Percentiles rank a stretch among this genome's conserved stretches.
phyloP scores from a whole-genome alignment of 2,797 vertebrate genomes.

The Synaphobranchus kaupii region DNA sequence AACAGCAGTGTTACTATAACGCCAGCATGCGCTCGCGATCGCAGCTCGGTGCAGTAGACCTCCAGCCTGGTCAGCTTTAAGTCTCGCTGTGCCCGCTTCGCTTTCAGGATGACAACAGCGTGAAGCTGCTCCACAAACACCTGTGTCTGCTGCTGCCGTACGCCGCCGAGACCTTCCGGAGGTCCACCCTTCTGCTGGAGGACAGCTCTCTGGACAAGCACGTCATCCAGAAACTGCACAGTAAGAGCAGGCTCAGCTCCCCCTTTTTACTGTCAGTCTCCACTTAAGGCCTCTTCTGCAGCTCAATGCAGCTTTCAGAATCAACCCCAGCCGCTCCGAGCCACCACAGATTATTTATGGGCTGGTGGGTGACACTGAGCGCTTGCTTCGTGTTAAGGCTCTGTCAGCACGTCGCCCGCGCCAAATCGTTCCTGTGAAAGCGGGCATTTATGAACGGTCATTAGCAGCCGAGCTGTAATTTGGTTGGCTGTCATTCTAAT shows the following conservation, averaged over 20 bases:
- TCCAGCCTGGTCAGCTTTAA: not conserved
- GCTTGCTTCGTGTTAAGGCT: not conserved
- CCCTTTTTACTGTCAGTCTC: not conserved
- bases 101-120: slow-evolving; percentile 71
- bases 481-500: not conserved
- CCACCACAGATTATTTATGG: not conserved
- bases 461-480: not conserved
- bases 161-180: slow-evolving; percentile 75
- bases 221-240: slow-evolving; percentile 75
- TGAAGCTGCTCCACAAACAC: slow-evolving; percentile 74
- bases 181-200: slow-evolving; percentile 72
- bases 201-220: slow-evolving; percentile 73
- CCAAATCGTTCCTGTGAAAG: not conserved
- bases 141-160: slow-evolving; percentile 76
- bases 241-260: slow-evolving; percentile 58
- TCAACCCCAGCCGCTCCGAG: not conserved
- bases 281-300: not conserved
- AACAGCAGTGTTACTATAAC: not conserved
- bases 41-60: not conserved
- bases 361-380: not conserved
- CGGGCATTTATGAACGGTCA: not conserved
- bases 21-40: not conserved
- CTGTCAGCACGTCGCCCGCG: not conserved
- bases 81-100: slow-evolving; percentile 30
- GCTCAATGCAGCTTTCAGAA: not conserved